phyloP scores from a whole-genome alignment of 2,113 vertebrate species.

The Ivindomyrus marchei region DNA sequence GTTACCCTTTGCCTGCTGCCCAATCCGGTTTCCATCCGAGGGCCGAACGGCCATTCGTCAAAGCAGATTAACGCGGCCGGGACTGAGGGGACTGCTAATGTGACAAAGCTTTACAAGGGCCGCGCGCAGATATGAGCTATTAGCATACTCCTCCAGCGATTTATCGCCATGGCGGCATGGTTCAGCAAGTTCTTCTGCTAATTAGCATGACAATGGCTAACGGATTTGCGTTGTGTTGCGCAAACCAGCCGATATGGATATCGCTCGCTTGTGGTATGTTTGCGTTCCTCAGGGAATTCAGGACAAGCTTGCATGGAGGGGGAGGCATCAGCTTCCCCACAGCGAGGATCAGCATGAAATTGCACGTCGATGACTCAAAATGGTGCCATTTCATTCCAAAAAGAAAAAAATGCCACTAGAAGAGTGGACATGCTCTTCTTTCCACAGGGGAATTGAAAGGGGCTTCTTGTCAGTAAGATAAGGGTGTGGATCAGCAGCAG shows the following conservation, averaged over 20 bases:
- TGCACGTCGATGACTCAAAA: neutral
- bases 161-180: neutral
- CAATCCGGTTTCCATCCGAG: neutral
- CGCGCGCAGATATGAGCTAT: conserved; percentile 8
- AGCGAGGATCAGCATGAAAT: neutral
- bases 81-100: neutral
- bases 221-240: conserved; percentile 32
- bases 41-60: neutral
- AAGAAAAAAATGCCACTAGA: neutral
- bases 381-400: neutral
- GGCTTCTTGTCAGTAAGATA: neutral
- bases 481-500: conserved; percentile 30
- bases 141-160: neutral
- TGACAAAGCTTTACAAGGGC: neutral
- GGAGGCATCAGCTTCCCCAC: neutral
- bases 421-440: neutral
- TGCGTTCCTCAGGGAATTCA: conserved; percentile 38
- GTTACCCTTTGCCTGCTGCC: neutral
- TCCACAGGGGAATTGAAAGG: neutral
- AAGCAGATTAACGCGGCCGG: neutral
- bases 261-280: conserved; percentile 31
- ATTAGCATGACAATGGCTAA: conserved; percentile 17
- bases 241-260: conserved; percentile 31
- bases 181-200: neutral
- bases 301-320: conserved; percentile 5